Conservation (phyloP, 2,888 invertebrate genomes). For the Eilema griseolum region DNA sequence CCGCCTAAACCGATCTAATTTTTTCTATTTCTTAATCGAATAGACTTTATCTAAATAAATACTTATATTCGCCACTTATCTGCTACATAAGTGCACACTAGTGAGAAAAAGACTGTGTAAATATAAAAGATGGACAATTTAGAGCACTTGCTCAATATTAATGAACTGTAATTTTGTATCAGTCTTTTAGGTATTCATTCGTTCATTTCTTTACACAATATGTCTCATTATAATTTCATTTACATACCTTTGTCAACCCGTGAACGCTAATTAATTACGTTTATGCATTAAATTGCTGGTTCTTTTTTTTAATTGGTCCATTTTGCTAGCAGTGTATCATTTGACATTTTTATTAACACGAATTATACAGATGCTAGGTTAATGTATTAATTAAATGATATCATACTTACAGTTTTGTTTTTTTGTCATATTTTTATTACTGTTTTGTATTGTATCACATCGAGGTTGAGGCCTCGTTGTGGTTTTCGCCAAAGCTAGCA, state of each 20-base stretch:
- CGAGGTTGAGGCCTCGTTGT: neutral
- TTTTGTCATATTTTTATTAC: neutral
- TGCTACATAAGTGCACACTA: too few species aligned
- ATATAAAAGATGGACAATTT: too few species aligned
- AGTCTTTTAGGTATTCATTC: neutral
- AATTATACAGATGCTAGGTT: neutral
- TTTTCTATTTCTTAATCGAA: too few species aligned
- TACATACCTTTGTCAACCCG: neutral
- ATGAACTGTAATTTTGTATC: neutral
- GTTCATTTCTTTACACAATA: neutral
- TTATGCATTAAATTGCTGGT: neutral
- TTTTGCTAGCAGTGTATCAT: neutral
- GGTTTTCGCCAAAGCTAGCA: constrained; percentile 4
- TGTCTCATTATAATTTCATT: neutral
- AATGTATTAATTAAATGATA: constrained; percentile 2
- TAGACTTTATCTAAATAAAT: too few species aligned
- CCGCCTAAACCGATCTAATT: too few species aligned
- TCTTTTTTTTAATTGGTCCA: neutral
- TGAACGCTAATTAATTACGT: neutral
- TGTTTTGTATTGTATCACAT: neutral
- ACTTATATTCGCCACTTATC: too few species aligned
- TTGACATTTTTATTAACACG: neutral
- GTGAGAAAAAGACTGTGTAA: too few species aligned
- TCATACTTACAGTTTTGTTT: neutral
- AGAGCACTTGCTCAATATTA: neutral